phyloP scores from a whole-genome alignment of 2,888 invertebrate species.

The Corythucha ciliata region DNA sequence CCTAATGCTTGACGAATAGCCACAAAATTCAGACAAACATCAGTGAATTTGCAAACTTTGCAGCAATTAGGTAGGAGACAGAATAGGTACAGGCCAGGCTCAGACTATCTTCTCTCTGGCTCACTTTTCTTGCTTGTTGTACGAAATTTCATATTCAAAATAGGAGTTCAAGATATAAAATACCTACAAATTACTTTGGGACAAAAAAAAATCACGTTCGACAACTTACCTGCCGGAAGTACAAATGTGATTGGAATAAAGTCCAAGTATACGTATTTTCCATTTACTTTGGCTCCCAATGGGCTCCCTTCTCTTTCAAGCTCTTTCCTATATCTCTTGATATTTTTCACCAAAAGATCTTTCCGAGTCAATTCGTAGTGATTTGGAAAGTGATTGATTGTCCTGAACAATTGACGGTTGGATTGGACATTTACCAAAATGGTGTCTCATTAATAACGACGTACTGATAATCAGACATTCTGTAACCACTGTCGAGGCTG shows the following conservation, averaged over 20 bases:
- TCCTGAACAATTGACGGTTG: slow-evolving; percentile 46
- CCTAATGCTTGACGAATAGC: no score
- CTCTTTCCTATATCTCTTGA: slow-evolving; percentile 86
- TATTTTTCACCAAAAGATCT: slow-evolving; percentile 91
- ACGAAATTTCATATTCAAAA: no score
- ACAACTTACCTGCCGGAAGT: slow-evolving; percentile 58
- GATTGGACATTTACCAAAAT: slow-evolving; percentile 1
- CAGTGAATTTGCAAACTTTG: no score
- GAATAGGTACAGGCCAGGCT: no score
- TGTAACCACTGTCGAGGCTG: slow-evolving; percentile 82
- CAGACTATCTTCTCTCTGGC: no score
- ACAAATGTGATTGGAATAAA: slow-evolving; percentile 91
- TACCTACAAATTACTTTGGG: neutral
- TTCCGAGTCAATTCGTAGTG: slow-evolving; percentile 92
- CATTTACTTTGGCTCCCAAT: slow-evolving; percentile 66
- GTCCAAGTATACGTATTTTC: slow-evolving; percentile 72
- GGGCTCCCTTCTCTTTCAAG: slow-evolving; percentile 82
- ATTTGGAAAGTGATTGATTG: slow-evolving; percentile 94
- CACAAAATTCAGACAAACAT: no score
- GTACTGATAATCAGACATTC: slow-evolving; percentile 86
- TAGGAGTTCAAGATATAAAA: no score
- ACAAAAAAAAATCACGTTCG: neutral
- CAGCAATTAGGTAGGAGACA: no score
- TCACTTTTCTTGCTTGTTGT: no score
- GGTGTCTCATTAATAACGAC: slow-evolving; percentile 35